phyloP scores from a whole-genome alignment of 2,113 vertebrate species.

The Saccopteryx bilineata region DNA sequence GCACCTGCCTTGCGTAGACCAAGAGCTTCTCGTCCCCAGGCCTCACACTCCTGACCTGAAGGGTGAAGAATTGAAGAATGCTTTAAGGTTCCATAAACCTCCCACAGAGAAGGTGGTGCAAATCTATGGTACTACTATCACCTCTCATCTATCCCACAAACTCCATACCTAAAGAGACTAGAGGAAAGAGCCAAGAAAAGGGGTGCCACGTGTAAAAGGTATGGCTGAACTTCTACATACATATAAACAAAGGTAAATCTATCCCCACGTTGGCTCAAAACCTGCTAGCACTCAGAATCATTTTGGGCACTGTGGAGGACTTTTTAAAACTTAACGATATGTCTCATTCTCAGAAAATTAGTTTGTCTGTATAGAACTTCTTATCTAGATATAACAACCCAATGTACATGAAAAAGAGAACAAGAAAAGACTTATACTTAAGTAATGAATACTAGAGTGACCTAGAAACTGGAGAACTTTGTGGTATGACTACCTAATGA shows the following conservation, averaged over 20 bases:
- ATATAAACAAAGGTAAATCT: not conserved
- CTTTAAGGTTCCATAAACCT: not conserved
- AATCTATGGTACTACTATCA: not conserved
- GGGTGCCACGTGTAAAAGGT: not conserved
- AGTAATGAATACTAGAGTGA: not conserved
- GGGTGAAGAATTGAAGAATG: not conserved
- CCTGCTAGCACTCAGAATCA: not conserved
- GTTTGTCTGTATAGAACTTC: not conserved
- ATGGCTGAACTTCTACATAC: not conserved
- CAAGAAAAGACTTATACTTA: not conserved
- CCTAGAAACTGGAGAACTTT: not conserved
- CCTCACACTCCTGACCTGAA: constrained; percentile 13
- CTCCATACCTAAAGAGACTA: not conserved
- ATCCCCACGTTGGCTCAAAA: not conserved
- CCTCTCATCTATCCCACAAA: not conserved
- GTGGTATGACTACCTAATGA: not conserved
- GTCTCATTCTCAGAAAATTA: not conserved
- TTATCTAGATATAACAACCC: not conserved
- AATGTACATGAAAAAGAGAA: not conserved
- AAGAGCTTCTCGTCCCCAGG: not conserved
- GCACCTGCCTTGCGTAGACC: constrained; percentile 26
- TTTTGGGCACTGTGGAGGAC: not conserved
- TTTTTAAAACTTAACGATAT: not conserved
- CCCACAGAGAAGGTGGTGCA: not conserved
- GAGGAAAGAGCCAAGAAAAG: not conserved